Evolutionary conservation across 2,797 vertebrate species (phyloP).

Genomic region (Brotogeris chrysoptera): DNA sequence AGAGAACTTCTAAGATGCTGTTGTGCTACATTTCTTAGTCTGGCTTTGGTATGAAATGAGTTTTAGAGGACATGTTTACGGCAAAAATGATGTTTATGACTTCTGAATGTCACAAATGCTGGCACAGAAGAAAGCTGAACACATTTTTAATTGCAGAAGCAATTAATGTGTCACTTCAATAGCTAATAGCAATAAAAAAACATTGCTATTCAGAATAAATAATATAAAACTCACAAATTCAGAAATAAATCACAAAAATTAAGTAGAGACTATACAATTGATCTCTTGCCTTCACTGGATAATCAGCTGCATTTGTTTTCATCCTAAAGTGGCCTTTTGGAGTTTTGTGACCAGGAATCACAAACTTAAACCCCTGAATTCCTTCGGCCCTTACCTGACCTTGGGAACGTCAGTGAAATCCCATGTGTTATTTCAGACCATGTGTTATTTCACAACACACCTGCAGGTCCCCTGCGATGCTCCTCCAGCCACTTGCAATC

Average conservation of each 20-base stretch:
- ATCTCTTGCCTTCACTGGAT: background rate
- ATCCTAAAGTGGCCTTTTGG: background rate
- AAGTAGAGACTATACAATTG: background rate
- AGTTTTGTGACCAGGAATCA: background rate
- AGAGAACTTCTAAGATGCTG: background rate
- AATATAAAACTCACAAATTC: constrained; percentile 14
- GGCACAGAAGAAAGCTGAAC: background rate
- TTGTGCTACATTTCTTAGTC: background rate
- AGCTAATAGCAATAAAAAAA: constrained; percentile 45
- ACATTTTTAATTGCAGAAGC: constrained; percentile 50
- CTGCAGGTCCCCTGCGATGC: background rate
- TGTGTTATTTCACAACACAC: background rate
- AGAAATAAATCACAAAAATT: background rate
- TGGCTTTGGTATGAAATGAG: background rate
- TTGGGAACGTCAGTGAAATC: background rate
- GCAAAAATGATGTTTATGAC: constrained; percentile 46
- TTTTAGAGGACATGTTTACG: constrained; percentile 36
- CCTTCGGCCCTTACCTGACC: background rate
- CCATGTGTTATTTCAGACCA: background rate
- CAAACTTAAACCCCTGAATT: background rate
- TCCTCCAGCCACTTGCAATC: background rate
- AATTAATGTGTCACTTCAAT: constrained; percentile 57
- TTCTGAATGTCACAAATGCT: constrained; percentile 57
- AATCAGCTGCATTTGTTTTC: background rate
- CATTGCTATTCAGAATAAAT: background rate